These are phyloP conservation scores for Trialeurodes vaporariorum DNA, from an alignment of 1,140 invertebrate genomes.

Conservation along the genomic window DNA sequence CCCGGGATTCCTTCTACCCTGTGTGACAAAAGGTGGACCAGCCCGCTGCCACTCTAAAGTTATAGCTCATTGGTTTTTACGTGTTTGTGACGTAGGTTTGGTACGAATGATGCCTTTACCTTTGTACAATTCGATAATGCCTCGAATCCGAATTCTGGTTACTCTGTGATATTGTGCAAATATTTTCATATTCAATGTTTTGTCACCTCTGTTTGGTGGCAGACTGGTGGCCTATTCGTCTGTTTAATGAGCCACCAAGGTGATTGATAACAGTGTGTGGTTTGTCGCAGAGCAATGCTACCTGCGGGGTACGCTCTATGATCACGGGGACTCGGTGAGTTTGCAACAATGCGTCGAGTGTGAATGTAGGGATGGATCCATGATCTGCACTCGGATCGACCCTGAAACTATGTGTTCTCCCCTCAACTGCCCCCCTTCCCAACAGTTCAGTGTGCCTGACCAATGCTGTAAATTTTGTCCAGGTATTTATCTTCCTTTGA, in stretches of 20 bases:
- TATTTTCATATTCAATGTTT: too few relatives aligned
- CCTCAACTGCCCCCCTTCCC: constrained; percentile 59
- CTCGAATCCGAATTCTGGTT: too few relatives aligned
- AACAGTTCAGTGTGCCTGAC: constrained; percentile 66
- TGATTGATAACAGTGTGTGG: constrained; percentile 19
- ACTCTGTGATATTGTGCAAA: too few relatives aligned
- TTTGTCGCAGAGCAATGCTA: constrained; percentile 59
- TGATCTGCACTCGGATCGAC: constrained; percentile 61
- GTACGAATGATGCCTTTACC: too few relatives aligned
- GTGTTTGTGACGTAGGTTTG: too few relatives aligned
- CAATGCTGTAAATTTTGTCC: constrained; percentile 86
- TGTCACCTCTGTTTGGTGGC: too few relatives aligned
- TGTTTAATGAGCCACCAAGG: constrained; percentile 10
- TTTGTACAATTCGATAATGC: too few relatives aligned
- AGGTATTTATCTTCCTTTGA: constrained; percentile 55
- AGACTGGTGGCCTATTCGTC: too few relatives aligned
- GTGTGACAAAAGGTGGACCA: too few relatives aligned
- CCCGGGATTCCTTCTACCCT: too few relatives aligned
- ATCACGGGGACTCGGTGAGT: constrained; percentile 65
- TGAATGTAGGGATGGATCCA: constrained; percentile 63
- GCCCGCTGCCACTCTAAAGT: too few relatives aligned
- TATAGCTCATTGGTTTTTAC: too few relatives aligned
- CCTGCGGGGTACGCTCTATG: constrained; percentile 59
- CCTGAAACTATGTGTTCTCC: constrained; percentile 62
- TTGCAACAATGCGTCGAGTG: constrained; percentile 61